These are phyloP conservation scores for Bombus huntii DNA, from an alignment of 1,140 invertebrate species.

Conservation along the genomic window DNA sequence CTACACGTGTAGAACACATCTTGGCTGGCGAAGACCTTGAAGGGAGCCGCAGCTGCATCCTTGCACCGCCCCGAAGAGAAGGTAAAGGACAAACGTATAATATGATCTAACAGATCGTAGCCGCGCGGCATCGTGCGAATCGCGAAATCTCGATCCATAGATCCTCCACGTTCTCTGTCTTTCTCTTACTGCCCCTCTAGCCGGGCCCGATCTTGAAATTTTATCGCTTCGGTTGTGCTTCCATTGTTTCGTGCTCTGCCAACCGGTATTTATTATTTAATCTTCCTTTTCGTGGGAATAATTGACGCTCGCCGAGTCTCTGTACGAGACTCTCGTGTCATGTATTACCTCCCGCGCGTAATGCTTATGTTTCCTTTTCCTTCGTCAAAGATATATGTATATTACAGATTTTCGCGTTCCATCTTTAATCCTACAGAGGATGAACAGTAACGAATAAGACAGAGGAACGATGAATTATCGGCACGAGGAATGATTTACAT, in stretches of 20 bases:
- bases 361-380: neutral
- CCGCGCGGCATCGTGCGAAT: constrained; percentile 63
- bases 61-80: constrained; percentile 69
- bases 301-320: constrained; percentile 8
- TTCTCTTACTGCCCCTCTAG: neutral
- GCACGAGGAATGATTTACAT: neutral
- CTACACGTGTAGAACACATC: neutral
- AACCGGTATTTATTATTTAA: constrained; percentile 40
- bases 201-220: constrained; percentile 52
- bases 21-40: constrained; percentile 52
- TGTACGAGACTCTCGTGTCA: neutral
- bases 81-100: constrained; percentile 75
- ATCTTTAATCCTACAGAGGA: neutral
- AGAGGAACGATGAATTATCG: neutral
- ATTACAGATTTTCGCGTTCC: neutral
- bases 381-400: too few species aligned
- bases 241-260: constrained; percentile 31
- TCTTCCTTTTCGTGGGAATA: constrained; percentile 40
- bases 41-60: constrained; percentile 63
- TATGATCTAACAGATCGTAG: constrained; percentile 69
- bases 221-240: constrained; percentile 28
- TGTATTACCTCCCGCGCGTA: neutral
- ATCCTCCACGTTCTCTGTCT: constrained; percentile 59
- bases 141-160: constrained; percentile 74
- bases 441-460: neutral